phyloP scores from a whole-genome alignment of 2,888 invertebrate genomes.

The Pachliopta kotzebuea region DNA sequence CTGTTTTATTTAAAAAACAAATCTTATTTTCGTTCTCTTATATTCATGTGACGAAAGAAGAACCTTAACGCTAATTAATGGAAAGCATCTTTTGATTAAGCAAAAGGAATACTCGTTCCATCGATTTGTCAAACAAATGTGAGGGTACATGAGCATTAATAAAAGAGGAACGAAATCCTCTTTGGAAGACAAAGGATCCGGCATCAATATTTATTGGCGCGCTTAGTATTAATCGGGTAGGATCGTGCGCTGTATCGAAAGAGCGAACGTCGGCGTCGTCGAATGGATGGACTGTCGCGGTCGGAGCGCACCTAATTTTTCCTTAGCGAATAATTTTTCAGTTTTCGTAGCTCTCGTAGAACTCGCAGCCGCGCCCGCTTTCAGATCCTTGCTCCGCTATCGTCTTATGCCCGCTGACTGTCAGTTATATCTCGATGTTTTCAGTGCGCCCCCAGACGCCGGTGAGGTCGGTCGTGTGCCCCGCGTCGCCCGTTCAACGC shows the following conservation, averaged over 20 bases:
- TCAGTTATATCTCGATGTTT: conserved; percentile 32
- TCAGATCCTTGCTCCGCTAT: conserved; percentile 40
- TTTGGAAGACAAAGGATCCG: conserved; percentile 74
- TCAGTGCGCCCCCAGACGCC: conserved; percentile 65
- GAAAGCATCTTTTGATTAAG: conserved; percentile 32
- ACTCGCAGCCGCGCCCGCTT: conserved; percentile 43
- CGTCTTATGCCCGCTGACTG: conserved; percentile 34
- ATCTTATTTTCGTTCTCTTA: conserved; percentile 3
- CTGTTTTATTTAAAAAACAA: too few relatives aligned
- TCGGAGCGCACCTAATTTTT: conserved; percentile 67
- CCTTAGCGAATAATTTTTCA: conserved; percentile 57
- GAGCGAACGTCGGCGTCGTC: conserved; percentile 47
- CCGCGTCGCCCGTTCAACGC: conserved; percentile 50
- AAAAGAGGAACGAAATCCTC: conserved; percentile 69
- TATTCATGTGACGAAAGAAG: conserved; percentile 29
- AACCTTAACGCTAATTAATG: conserved; percentile 21
- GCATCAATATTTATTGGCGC: conserved; percentile 78
- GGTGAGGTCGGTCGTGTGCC: conserved; percentile 56
- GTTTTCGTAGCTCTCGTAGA: conserved; percentile 51
- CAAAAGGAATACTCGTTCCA: conserved; percentile 41
- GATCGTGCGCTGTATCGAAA: conserved; percentile 68
- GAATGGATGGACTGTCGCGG: conserved; percentile 73
- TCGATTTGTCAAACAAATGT: conserved; percentile 68
- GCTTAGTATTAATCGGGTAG: conserved; percentile 77
- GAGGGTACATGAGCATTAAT: conserved; percentile 65